Conservation (phyloP, 2,113 vertebrate genomes). For the Chloebia gouldiae region DNA sequence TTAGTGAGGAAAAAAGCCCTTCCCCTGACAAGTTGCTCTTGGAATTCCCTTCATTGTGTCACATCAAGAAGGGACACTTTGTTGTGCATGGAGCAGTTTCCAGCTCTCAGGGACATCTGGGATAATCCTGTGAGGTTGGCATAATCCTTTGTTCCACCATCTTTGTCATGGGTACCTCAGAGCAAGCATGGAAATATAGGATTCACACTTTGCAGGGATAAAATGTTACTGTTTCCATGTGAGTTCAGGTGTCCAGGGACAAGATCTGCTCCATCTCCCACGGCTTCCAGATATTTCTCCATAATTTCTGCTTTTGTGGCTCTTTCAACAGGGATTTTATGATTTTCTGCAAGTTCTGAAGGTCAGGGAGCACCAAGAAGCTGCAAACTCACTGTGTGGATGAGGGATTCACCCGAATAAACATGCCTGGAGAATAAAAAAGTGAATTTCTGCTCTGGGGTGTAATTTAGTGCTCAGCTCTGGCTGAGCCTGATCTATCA, state of each 20-base stretch:
- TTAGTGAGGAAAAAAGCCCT: neutral
- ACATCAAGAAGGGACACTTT: neutral
- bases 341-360: neutral
- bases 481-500: neutral
- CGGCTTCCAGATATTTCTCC: neutral
- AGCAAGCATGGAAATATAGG: neutral
- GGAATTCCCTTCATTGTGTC: neutral
- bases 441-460: neutral
- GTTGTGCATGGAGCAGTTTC: neutral
- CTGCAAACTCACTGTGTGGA: neutral
- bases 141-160: neutral
- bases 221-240: neutral
- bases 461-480: neutral
- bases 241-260: neutral
- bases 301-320: neutral
- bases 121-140: neutral
- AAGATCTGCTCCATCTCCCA: neutral
- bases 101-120: neutral
- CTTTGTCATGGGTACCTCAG: neutral
- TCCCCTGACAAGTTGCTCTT: neutral
- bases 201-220: neutral
- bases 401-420: neutral
- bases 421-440: neutral
- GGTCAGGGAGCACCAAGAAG: neutral
- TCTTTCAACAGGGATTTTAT: neutral